These are phyloP conservation scores for Fregata magnificens DNA, from an alignment of 2,113 vertebrate genomes.

Conservation along the genomic window DNA sequence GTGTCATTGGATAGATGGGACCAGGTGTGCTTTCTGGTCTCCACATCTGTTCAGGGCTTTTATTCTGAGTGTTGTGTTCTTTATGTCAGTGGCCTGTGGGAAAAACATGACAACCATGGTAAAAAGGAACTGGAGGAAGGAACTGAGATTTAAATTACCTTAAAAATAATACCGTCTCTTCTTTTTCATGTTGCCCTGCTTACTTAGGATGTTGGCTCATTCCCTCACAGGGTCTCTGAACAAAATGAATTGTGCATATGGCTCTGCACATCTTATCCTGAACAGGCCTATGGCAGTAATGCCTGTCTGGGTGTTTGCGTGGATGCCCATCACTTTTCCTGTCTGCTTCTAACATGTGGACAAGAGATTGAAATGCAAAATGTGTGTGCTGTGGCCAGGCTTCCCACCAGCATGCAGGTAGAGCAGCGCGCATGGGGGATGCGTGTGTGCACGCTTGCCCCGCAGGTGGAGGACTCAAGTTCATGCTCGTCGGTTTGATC, in stretches of 20 bases:
- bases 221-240: not conserved
- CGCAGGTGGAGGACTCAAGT: not conserved
- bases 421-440: accelerated
- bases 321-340: not conserved
- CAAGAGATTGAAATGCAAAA: not conserved
- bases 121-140: not conserved
- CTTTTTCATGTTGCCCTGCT: not conserved
- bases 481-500: not conserved
- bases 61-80: not conserved
- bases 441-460: not conserved
- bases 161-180: not conserved
- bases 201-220: not conserved
- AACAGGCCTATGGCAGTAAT: not conserved
- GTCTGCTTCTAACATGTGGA: not conserved
- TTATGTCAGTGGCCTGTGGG: not conserved
- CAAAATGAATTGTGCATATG: not conserved
- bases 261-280: not conserved
- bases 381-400: not conserved
- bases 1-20: not conserved
- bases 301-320: not conserved
- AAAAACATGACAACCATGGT: not conserved
- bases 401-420: not conserved
- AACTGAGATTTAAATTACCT: not conserved
- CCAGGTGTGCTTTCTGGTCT: constrained; percentile 10
- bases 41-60: not conserved